Evolutionary conservation across 2,888 invertebrate species (phyloP).

Genomic region (Tetanocera ferruginea): DNA sequence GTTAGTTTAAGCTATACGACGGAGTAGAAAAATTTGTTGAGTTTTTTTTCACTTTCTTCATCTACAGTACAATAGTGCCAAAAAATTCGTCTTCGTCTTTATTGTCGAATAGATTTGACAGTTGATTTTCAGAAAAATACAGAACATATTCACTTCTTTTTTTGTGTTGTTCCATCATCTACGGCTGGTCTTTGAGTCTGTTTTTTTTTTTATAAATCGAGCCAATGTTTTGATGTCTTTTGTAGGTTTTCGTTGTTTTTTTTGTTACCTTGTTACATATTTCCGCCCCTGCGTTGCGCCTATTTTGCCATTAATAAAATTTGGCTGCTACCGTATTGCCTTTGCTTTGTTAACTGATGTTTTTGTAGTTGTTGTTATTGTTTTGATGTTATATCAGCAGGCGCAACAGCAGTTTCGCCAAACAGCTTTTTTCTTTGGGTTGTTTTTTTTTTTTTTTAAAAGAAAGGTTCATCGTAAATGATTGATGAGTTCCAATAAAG

Average conservation of each 20-base stretch:
- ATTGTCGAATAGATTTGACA: not conserved
- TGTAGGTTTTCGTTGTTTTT: not conserved
- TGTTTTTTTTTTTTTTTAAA: not conserved
- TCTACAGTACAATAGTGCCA: not conserved
- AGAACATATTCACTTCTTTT: not conserved
- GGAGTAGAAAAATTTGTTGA: not conserved
- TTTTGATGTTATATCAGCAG: not conserved
- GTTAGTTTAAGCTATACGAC: not conserved
- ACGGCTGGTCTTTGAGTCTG: not conserved
- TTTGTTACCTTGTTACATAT: constrained; percentile 23
- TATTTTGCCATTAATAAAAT: not conserved
- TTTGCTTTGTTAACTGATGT: not conserved
- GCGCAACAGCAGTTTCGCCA: not conserved
- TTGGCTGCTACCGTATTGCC: constrained; percentile 7
- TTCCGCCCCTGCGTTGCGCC: constrained; percentile 24
- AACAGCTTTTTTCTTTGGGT: too few species aligned
- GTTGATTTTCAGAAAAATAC: not conserved
- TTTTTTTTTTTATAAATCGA: not conserved
- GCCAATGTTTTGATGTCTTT: constrained; percentile 25
- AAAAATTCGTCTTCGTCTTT: not conserved
- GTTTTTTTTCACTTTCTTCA: not conserved
- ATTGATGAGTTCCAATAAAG: constrained; percentile 21
- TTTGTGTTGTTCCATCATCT: not conserved
- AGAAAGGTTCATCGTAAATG: constrained; percentile 17
- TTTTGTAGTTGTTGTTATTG: not conserved